Conservation (phyloP, 2,888 invertebrate species). For the Yponomeuta evonymella region DNA sequence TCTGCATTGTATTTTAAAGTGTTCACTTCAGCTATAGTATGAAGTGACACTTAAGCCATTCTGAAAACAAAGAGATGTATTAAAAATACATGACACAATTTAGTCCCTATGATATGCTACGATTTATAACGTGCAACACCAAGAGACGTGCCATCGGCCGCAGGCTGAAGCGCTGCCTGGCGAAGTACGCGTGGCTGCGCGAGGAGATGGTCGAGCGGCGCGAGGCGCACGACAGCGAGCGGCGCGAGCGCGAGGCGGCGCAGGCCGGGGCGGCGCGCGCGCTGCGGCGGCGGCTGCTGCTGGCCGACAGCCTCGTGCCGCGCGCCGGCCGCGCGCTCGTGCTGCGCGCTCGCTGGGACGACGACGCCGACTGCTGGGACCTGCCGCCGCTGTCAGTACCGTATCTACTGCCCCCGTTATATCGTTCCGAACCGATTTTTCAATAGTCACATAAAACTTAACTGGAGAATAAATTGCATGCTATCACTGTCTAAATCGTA, state of each 20-base stretch:
- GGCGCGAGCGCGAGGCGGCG: slow-evolving; percentile 93
- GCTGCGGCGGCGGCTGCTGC: slow-evolving; percentile 89
- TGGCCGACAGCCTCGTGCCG: slow-evolving; percentile 94
- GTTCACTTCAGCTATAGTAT: too few relatives aligned
- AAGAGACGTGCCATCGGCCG: not conserved
- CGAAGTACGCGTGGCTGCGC: slow-evolving; percentile 81
- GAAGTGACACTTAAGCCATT: too few relatives aligned
- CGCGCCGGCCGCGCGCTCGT: slow-evolving; percentile 53
- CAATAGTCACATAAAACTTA: too few relatives aligned
- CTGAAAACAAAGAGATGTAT: too few relatives aligned
- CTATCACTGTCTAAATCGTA: too few relatives aligned
- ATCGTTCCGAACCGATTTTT: too few relatives aligned
- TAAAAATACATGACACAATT: too few relatives aligned
- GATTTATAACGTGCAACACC: too few relatives aligned
- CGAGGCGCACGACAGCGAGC: slow-evolving; percentile 92
- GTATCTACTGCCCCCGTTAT: too few relatives aligned
- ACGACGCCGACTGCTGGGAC: slow-evolving; percentile 55
- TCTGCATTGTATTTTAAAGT: too few relatives aligned
- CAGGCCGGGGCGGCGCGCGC: slow-evolving; percentile 93
- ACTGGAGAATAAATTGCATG: too few relatives aligned
- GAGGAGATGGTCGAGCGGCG: slow-evolving; percentile 70
- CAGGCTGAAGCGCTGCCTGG: slow-evolving; percentile 92
- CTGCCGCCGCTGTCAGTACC: slow-evolving; percentile 20
- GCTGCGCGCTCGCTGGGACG: slow-evolving; percentile 45
- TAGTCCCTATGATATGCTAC: too few relatives aligned